Evolutionary conservation across 1,140 invertebrate genomes (phyloP), one percentile per base, ranked within the genome.

Genomic region (Zaprionus vittiger): DNA sequence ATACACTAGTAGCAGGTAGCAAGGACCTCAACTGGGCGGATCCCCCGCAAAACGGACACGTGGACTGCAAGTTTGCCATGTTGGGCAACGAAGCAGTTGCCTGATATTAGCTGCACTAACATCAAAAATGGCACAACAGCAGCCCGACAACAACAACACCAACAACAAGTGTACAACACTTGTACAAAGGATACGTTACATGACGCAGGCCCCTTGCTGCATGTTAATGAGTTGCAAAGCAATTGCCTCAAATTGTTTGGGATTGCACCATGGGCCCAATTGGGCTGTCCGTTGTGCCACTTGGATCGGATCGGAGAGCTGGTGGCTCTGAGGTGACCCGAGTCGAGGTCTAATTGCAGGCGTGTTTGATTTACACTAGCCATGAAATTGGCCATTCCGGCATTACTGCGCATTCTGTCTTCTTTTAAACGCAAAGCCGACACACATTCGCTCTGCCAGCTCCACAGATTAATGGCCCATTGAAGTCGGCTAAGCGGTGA

Each of bases 301-400:
- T 71, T 80, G 63, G 47, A 55, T 55, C 62, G 15, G 55, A 57
- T 31, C 56, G 20, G 24, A 9, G 37, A 31, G 26, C n/a, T n/a
- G 52, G 37, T 17, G 17, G 34, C 28, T 15, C 14, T 22, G 34
- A 66, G 52, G 66, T 68, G 47, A 55, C 24, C 14, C 12, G 26
- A 11, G 22, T 38, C 52, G 60, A 60, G 52, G 24, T 68, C 84
- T 86, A 86, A 86, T 86, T 86, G 83, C 83, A 80, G 83, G 84
- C 86, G 77, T 83, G 73, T 86, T 86, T 86, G 83, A 86, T 86
- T 86, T 86, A 86, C 83, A 89, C 84, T 83, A 78, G 73, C 83
- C 83, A 80, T 83, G 83, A 87, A 86, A 86, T 89, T 83, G 84
- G 84, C 80, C 75, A 83, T 89, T 87, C 78, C 52, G 80, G 77